These are phyloP conservation scores for Odontothrips loti DNA, from an alignment of 2,888 invertebrate genomes.

Conservation along the genomic window DNA sequence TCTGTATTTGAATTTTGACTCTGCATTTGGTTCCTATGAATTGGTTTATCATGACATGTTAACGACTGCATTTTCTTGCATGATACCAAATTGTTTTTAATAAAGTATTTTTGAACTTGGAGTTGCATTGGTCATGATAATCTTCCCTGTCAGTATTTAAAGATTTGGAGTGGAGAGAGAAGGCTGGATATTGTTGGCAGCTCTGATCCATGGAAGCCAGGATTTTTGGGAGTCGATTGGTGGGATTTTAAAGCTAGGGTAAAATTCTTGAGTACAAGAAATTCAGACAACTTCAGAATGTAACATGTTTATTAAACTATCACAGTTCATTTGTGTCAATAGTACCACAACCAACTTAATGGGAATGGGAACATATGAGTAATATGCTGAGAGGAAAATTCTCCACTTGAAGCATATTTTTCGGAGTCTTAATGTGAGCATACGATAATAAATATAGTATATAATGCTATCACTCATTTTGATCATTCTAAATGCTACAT, in stretches of 20 bases:
- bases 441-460: conserved; percentile 1
- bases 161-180: too few species aligned
- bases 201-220: too few species aligned
- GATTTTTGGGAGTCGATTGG: too few species aligned
- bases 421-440: background rate
- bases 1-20: background rate
- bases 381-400: background rate
- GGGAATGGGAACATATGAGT: background rate
- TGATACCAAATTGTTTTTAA: background rate
- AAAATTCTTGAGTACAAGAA: background rate
- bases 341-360: conserved; percentile 24
- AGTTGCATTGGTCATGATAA: too few species aligned
- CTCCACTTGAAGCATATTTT: background rate
- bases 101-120: background rate
- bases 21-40: conserved; percentile 8
- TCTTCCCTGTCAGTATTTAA: too few species aligned
- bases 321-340: conserved; percentile 24
- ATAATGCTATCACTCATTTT: background rate
- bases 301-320: conserved; percentile 22
- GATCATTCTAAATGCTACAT: background rate
- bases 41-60: background rate
- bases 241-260: too few species aligned
- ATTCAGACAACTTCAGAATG: background rate
- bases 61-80: background rate
- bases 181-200: too few species aligned